These are phyloP conservation scores for Labrus mixtus DNA, from an alignment of 2,113 vertebrate species.

Conservation along the genomic window DNA sequence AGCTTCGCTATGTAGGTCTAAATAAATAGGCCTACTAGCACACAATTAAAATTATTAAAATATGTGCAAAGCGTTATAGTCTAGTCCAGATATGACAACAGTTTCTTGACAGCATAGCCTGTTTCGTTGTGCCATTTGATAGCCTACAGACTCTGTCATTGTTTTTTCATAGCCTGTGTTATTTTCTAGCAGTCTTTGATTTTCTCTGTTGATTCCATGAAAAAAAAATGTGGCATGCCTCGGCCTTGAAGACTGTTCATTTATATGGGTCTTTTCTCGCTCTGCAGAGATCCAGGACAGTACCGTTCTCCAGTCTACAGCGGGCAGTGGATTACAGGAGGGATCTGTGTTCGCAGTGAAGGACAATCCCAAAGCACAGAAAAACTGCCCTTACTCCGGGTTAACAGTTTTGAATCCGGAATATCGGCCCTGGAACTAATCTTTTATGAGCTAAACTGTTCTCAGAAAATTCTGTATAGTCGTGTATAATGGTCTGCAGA, in stretches of 20 bases:
- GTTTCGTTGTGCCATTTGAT: no score
- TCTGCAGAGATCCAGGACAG: conserved; percentile 70
- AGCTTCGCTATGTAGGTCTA: no score
- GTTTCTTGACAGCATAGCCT: no score
- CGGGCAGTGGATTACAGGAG: conserved; percentile 42
- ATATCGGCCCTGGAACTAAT: conserved; percentile 85
- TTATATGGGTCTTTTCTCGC: not conserved
- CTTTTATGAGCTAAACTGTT: not conserved
- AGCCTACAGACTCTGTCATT: no score
- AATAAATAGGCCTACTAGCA: no score
- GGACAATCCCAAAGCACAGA: conserved; percentile 57
- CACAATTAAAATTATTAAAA: no score
- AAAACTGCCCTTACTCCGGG: conserved; percentile 62
- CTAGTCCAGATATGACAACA: no score
- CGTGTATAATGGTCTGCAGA: not conserved
- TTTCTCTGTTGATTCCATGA: no score
- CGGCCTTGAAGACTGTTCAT: not conserved
- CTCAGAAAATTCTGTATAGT: not conserved
- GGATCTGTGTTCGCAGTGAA: conserved; percentile 51
- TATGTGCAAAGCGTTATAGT: no score
- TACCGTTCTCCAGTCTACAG: conserved; percentile 50
- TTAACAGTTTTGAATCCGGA: conserved; percentile 72
- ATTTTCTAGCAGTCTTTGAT: no score
- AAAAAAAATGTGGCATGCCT: not conserved
- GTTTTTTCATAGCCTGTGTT: no score